Evolutionary conservation across 2,113 vertebrate species (phyloP), one percentile per base, ranked within the genome.

Genomic region (Nothobranchius kuhntae): DNA sequence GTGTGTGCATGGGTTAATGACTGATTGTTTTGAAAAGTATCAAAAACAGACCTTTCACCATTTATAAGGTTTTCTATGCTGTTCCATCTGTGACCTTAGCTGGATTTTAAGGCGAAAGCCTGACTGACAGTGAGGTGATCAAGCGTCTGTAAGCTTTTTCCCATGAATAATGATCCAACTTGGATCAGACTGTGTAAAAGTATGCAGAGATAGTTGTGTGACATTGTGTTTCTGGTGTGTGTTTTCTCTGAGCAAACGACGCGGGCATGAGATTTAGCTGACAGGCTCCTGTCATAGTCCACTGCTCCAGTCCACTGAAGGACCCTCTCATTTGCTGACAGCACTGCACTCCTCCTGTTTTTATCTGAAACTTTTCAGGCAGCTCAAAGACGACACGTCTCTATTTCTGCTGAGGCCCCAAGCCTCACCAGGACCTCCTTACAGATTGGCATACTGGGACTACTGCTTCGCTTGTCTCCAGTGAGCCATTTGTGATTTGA

Each of bases 341-440:
- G 36, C 75, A 36, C 71, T 24, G 54, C 64, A 17, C 47, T 9
- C 53, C 54, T 45, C 51, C 36, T 21, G 67, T 87, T 71, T 87
- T 86, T 83, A 89, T 85, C 83, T 84, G 62, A 90, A 80, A 82
- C 87, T 81, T 80, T 83, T 85, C 61, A 54, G 81, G 83, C 86
- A 79, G 85, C 86, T 92, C 88, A 87, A 84, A 89, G 87, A 90
- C 90, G 89, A 84, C 79, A 75, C 68, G 72, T 85, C 88, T 91
- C 78, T 80, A 88, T 89, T 87, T 73, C 38, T 56, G 68, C 63
- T 60, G 24, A 80, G 64, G 57, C 85, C 75, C 69, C 61, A 73
- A 48, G 73, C 85, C 65, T 46, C 44, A n/a, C 47, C 65, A 67
- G 75, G 84, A 77, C 83, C 44, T 82, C 72, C 76, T 87, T 60